phyloP scores from a whole-genome alignment of 1,140 invertebrate species.

The Drosophila azteca region DNA sequence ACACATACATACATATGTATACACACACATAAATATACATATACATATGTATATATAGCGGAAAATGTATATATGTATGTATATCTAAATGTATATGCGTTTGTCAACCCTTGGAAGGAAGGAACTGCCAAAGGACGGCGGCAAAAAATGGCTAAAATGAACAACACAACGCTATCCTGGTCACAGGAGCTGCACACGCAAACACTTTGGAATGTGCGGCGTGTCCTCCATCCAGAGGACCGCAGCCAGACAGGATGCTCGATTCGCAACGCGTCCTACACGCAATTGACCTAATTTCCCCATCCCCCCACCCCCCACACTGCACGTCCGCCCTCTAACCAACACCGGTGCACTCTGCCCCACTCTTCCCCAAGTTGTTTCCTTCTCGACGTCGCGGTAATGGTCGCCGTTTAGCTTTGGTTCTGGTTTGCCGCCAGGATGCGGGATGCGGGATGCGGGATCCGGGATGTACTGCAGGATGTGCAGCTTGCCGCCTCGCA shows the following conservation, averaged over 20 bases:
- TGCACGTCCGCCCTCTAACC: neutral
- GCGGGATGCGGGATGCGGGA: neutral
- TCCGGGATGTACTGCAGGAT: conserved; percentile 47
- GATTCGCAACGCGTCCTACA: conserved; percentile 52
- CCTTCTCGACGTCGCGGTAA: conserved; percentile 43
- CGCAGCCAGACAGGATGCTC: conserved; percentile 41
- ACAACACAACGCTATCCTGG: conserved; percentile 52
- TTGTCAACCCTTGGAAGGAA: conserved; percentile 36
- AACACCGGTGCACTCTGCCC: neutral
- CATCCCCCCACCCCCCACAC: neutral
- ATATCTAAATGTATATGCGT: conserved; percentile 19
- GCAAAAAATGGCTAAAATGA: conserved; percentile 30
- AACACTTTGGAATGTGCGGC: neutral
- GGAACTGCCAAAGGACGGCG: conserved; percentile 10
- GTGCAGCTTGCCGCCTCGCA: conserved; percentile 46
- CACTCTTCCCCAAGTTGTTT: conserved; percentile 9
- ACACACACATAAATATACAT: conserved; percentile 1
- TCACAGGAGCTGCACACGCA: conserved; percentile 23
- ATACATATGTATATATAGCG: conserved; percentile 8
- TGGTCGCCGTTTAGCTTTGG: conserved; percentile 55
- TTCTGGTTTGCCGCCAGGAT: conserved; percentile 52
- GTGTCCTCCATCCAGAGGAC: too few species aligned
- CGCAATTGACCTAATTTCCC: conserved; percentile 70
- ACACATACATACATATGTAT: too few species aligned
- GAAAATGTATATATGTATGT: conserved; percentile 1